These are phyloP conservation scores for Brachionus angularis DNA, from an alignment of 1,140 invertebrate genomes.

Conservation along the genomic window DNA sequence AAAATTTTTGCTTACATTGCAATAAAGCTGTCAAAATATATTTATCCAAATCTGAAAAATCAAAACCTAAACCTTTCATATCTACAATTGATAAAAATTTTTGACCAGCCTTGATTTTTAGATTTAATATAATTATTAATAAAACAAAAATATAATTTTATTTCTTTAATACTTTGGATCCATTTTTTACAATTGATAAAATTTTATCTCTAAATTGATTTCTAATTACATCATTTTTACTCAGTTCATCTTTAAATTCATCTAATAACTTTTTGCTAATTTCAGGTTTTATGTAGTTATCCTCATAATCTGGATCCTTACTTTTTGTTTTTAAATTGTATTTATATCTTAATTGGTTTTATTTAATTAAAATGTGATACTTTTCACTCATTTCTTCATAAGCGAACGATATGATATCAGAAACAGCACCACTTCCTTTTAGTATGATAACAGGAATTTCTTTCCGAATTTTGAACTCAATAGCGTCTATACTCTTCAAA, in stretches of 20 bases:
- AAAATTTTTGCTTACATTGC: constrained; percentile 51
- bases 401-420: constrained; percentile 57
- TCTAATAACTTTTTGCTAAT: constrained; percentile 54
- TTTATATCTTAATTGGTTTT: too few species aligned
- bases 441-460: constrained; percentile 58
- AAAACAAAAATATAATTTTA: background rate
- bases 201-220: constrained; percentile 55
- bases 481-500: constrained; percentile 53
- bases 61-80: constrained; percentile 51
- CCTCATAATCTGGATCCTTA: constrained; percentile 51
- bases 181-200: constrained; percentile 51
- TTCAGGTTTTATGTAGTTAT: constrained; percentile 57
- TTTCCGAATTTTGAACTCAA: constrained; percentile 54
- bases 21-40: constrained; percentile 56
- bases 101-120: constrained; percentile 52
- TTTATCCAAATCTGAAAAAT: constrained; percentile 56
- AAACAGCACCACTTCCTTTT: constrained; percentile 56
- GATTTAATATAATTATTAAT: too few species aligned
- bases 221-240: constrained; percentile 49
- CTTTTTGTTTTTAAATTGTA: too few species aligned
- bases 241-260: constrained; percentile 43
- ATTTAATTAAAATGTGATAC: constrained; percentile 45
- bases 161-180: constrained; percentile 50
- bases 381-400: constrained; percentile 56
- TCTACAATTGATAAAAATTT: constrained; percentile 56